These are phyloP conservation scores for Chrysocyon brachyurus DNA, from an alignment of 2,797 vertebrate species.

Conservation along the genomic window DNA sequence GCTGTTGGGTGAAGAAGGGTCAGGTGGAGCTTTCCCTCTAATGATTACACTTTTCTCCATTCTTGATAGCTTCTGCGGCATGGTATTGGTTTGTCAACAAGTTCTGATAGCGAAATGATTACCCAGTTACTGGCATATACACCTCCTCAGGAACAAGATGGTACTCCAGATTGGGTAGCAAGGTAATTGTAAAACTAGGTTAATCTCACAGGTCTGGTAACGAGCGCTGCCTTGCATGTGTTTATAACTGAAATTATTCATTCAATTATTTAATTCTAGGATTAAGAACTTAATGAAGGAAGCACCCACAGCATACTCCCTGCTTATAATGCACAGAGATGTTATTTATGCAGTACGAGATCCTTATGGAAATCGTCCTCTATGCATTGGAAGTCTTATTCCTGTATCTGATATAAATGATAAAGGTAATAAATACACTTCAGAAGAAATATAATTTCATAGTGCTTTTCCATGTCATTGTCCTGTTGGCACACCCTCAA, in stretches of 20 bases:
- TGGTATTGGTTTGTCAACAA: constrained; percentile 97
- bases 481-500: neutral
- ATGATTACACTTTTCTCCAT: constrained; percentile 1
- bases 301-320: constrained; percentile 96
- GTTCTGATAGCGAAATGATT: constrained; percentile 98
- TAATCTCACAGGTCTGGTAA: neutral
- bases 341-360: constrained; percentile 98
- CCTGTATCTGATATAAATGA: constrained; percentile 94
- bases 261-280: constrained; percentile 87
- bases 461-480: neutral
- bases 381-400: constrained; percentile 96
- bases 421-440: constrained; percentile 90
- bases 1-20: neutral
- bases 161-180: constrained; percentile 97
- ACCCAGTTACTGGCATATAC: constrained; percentile 98
- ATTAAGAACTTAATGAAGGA: constrained; percentile 98
- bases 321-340: constrained; percentile 97
- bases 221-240: neutral
- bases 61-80: constrained; percentile 95
- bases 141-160: constrained; percentile 95
- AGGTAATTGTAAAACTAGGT: constrained; percentile 89
- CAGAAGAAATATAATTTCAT: constrained; percentile 19
- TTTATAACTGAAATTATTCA: constrained; percentile 41
- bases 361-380: constrained; percentile 97
- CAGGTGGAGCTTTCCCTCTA: neutral